A percentile compares a stretch with the other conserved stretches of the same genome.
Conservation (phyloP, 2,888 invertebrate genomes). For the Lycia hirtaria region DNA sequence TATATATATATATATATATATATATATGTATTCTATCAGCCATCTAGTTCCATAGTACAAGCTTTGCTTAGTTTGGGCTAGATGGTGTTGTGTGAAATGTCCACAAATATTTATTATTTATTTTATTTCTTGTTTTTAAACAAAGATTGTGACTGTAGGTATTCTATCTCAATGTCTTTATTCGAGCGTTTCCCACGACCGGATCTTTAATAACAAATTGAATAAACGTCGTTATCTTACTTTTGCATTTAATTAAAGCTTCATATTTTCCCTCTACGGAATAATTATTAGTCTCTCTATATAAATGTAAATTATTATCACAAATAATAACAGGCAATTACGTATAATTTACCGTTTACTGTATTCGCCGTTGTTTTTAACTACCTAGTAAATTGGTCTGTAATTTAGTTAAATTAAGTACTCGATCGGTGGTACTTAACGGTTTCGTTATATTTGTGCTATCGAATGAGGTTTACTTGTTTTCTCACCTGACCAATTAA, state of each 20-base stretch:
- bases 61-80: no score
- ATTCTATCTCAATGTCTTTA: no score
- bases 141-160: no score
- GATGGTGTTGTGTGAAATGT: no score
- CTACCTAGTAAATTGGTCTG: slow-evolving; percentile 48
- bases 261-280: slow-evolving; percentile 8
- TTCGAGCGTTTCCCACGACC: slow-evolving; percentile 27
- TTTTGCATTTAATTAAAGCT: not conserved
- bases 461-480: slow-evolving; percentile 1
- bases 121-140: no score
- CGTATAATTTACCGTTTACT: slow-evolving; percentile 32
- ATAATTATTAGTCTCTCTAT: slow-evolving; percentile 4
- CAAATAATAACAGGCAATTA: slow-evolving; percentile 27
- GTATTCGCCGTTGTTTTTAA: slow-evolving; percentile 42
- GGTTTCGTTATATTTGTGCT: slow-evolving; percentile 8
- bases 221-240: slow-evolving; percentile 7
- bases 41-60: no score
- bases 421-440: slow-evolving; percentile 32
- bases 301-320: slow-evolving; percentile 18
- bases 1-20: no score
- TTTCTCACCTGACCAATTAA: not conserved
- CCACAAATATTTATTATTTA: no score
- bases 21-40: no score
- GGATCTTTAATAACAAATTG: slow-evolving; percentile 27
- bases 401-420: slow-evolving; percentile 49